A percentile compares a stretch with the other conserved stretches of the same genome.
phyloP scores from a whole-genome alignment of 2,113 vertebrate genomes.

The Petrocephalus microphthalmus region DNA sequence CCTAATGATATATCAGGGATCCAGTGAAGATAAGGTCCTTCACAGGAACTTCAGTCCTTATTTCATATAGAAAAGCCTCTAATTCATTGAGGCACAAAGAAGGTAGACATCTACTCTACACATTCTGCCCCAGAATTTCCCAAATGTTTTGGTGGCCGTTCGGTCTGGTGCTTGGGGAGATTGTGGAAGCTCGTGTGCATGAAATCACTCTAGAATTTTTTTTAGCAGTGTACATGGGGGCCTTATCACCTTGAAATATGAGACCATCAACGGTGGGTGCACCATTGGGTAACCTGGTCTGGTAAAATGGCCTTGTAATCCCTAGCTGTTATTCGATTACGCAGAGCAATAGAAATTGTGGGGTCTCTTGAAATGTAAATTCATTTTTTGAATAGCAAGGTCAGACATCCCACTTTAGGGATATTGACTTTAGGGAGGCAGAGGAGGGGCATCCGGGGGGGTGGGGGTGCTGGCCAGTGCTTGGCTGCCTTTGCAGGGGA shows the following conservation, averaged over 20 bases:
- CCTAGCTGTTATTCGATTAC: neutral
- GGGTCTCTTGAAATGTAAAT: neutral
- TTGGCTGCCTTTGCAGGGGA: too few relatives aligned
- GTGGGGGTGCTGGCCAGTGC: too few relatives aligned
- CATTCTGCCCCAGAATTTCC: neutral
- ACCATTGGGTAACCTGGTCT: neutral
- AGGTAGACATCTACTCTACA: neutral
- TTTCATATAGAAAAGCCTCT: neutral
- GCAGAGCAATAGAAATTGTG: neutral
- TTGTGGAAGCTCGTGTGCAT: neutral
- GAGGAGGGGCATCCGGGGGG: too few relatives aligned
- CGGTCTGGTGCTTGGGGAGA: neutral
- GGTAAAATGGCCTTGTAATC: neutral
- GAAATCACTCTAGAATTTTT: neutral
- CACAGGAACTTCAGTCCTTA: neutral
- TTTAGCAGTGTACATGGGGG: neutral
- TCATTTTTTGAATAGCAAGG: neutral
- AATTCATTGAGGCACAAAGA: neutral
- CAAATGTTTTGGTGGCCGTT: neutral
- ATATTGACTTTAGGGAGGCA: too few relatives aligned
- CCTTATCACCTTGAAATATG: neutral
- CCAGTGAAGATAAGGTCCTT: neutral
- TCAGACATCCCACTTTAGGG: too few relatives aligned
- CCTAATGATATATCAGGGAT: neutral
- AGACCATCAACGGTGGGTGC: neutral